Conservation (phyloP, 2,888 invertebrate species). For the Zaprionus lineosus region DNA sequence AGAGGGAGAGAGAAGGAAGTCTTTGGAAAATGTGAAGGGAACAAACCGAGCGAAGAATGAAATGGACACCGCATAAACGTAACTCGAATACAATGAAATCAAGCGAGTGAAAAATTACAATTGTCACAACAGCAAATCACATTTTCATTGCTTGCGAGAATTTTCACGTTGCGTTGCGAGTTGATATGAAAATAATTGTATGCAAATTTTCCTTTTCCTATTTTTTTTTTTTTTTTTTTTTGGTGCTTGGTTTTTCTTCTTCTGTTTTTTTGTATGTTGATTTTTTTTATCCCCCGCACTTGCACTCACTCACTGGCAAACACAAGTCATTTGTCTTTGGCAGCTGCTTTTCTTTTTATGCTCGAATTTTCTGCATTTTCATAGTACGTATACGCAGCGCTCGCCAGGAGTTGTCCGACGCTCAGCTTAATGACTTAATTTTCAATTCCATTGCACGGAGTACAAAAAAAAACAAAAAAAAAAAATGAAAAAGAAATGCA, state of each 20-base stretch:
- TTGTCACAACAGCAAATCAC: slow-evolving; percentile 77
- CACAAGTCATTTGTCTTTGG: slow-evolving; percentile 57
- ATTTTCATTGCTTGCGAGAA: slow-evolving; percentile 61
- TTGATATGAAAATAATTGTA: slow-evolving; percentile 76
- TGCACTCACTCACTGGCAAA: no score
- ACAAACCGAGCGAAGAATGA: no score
- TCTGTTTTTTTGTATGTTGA: no score
- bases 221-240: no score
- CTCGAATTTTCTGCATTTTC: slow-evolving; percentile 21
- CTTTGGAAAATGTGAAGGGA: no score
- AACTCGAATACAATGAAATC: slow-evolving; percentile 40
- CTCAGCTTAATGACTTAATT: slow-evolving; percentile 74
- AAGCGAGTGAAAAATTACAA: slow-evolving; percentile 78
- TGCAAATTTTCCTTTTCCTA: slow-evolving; percentile 68
- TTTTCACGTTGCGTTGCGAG: slow-evolving; percentile 63
- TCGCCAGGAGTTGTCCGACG: slow-evolving; percentile 18
- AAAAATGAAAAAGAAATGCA: slow-evolving; percentile 58
- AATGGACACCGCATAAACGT: slow-evolving; percentile 25
- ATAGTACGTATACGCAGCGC: slow-evolving; percentile 54
- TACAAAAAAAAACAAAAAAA: no score
- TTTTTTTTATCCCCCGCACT: no score
- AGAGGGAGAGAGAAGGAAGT: slow-evolving; percentile 12
- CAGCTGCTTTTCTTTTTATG: slow-evolving; percentile 1
- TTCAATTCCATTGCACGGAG: slow-evolving; percentile 72
- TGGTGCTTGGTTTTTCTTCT: no score